Conservation (phyloP, 2,888 invertebrate species). For the Morinoia aosen region DNA sequence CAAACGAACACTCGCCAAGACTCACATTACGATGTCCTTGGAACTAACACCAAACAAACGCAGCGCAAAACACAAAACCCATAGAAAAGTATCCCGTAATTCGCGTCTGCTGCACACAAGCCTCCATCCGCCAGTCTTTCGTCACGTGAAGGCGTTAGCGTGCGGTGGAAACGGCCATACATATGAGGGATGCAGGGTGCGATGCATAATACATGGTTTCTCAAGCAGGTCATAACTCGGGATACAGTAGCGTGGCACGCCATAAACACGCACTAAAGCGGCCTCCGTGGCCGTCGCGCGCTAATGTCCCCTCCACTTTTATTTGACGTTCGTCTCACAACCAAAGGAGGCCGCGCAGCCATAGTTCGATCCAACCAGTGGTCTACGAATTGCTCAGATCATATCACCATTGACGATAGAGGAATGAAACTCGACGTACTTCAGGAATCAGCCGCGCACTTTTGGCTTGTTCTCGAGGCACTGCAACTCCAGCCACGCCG, state of each 20-base stretch:
- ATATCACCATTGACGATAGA: no score
- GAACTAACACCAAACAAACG: background rate
- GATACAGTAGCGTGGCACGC: slow-evolving; percentile 35
- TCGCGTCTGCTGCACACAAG: background rate
- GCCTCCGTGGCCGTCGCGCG: background rate
- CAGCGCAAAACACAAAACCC: background rate
- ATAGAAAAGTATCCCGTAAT: background rate
- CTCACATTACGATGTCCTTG: background rate
- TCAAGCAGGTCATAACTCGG: slow-evolving; percentile 51
- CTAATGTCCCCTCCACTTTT: slow-evolving; percentile 40
- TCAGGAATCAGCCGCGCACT: no score
- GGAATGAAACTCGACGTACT: no score
- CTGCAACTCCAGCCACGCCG: no score
- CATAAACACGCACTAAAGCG: slow-evolving; percentile 45
- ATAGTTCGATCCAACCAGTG: background rate
- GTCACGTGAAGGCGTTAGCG: background rate
- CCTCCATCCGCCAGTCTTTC: background rate
- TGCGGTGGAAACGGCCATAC: slow-evolving; percentile 10
- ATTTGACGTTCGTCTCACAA: background rate
- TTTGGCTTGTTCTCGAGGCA: no score
- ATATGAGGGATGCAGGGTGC: slow-evolving; percentile 23
- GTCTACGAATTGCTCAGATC: background rate
- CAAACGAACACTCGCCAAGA: background rate
- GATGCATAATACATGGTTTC: slow-evolving; percentile 51
- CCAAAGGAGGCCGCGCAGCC: background rate